phyloP scores from a whole-genome alignment of 2,888 invertebrate species.

The Cephalotes varians region DNA sequence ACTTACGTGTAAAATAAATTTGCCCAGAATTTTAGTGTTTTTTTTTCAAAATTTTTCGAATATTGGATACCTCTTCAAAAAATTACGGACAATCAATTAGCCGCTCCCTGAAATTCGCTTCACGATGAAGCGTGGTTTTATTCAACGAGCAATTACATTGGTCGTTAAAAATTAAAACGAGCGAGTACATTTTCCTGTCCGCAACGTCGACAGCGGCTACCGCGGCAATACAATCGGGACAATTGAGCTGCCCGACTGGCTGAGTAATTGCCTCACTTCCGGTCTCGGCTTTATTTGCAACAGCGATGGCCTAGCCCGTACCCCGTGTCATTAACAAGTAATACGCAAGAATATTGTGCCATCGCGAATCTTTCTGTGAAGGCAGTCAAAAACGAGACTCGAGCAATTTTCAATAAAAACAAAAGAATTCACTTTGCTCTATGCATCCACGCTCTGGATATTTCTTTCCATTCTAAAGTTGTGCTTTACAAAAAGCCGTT shows the following conservation, averaged over 20 bases:
- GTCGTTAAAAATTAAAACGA: slow-evolving; percentile 31
- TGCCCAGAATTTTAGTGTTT: not conserved
- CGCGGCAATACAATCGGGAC: slow-evolving; percentile 76
- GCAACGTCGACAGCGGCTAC: slow-evolving; percentile 68
- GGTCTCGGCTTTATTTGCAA: slow-evolving; percentile 72
- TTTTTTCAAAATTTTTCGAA: not conserved
- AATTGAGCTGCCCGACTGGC: slow-evolving; percentile 75
- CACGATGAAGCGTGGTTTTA: not conserved
- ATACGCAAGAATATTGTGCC: slow-evolving; percentile 47
- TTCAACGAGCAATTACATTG: slow-evolving; percentile 20
- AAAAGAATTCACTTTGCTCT: not conserved
- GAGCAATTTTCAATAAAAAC: not conserved
- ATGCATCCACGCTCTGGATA: not conserved
- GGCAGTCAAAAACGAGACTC: not conserved
- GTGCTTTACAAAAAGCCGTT: not conserved
- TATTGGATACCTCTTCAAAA: not conserved
- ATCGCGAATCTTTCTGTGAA: not conserved
- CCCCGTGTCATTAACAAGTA: slow-evolving; percentile 54
- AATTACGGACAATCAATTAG: not conserved
- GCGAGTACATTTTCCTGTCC: slow-evolving; percentile 69
- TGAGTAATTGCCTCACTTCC: slow-evolving; percentile 78
- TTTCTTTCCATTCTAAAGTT: not conserved
- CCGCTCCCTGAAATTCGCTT: not conserved
- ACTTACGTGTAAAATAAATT: not conserved
- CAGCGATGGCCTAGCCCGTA: slow-evolving; percentile 51